These are phyloP conservation scores for Pogonocherus hispidulus DNA, from an alignment of 2,888 invertebrate species.

Conservation along the genomic window DNA sequence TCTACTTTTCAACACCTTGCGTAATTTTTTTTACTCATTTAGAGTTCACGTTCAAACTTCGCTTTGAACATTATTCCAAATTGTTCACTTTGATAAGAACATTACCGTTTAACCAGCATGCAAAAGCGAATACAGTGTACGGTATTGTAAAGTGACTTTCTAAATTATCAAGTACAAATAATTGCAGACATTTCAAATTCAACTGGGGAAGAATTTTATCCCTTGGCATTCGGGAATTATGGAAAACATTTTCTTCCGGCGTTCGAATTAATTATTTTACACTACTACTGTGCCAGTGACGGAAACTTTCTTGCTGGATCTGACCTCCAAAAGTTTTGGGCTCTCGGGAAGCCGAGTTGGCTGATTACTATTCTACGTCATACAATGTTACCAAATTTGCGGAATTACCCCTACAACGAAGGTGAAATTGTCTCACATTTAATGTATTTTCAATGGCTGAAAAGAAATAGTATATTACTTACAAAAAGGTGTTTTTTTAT, in stretches of 20 bases:
- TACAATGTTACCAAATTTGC: conserved; percentile 1
- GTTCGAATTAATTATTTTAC: conserved; percentile 4
- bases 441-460: not conserved
- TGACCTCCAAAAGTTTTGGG: conserved; percentile 18
- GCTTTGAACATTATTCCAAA: too few species aligned
- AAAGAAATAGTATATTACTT: too few species aligned
- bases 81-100: too few species aligned
- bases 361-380: conserved; percentile 17
- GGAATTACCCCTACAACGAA: conserved; percentile 2
- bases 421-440: not conserved
- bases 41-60: too few species aligned
- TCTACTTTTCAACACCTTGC: too few species aligned
- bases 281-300: conserved; percentile 11
- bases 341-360: conserved; percentile 5
- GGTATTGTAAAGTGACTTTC: not conserved
- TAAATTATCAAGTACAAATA: not conserved
- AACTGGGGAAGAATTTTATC: not conserved
- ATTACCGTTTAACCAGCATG: too few species aligned
- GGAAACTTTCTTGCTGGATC: conserved; percentile 9
- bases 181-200: not conserved
- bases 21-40: too few species aligned
- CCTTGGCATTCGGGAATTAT: not conserved
- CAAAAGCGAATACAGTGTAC: not conserved
- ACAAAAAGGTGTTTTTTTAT: too few species aligned
- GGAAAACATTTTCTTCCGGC: conserved; percentile 1